These are phyloP conservation scores for Drosophila eohydei DNA, from an alignment of 2,888 invertebrate genomes.

Conservation along the genomic window DNA sequence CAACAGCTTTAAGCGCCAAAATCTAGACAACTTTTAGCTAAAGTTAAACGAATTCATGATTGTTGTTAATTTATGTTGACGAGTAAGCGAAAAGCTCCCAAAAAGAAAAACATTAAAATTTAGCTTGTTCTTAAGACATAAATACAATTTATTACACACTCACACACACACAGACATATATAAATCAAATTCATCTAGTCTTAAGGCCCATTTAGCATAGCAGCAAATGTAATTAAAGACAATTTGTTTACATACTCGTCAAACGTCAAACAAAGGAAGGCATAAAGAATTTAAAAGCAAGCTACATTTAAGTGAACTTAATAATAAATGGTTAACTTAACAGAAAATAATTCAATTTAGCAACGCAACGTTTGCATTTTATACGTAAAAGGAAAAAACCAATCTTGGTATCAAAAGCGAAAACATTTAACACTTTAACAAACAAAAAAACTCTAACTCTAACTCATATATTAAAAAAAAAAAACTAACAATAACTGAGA, in stretches of 20 bases:
- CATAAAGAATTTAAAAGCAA: conserved; percentile 69
- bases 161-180: conserved; percentile 31
- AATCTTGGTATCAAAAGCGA: conserved; percentile 15
- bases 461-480: conserved; percentile 36
- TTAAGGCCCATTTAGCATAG: conserved; percentile 70
- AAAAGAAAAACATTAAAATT: conserved; percentile 41
- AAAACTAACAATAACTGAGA: conserved; percentile 50
- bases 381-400: conserved; percentile 63
- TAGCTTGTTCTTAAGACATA: conserved; percentile 63
- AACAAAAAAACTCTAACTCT: conserved; percentile 35
- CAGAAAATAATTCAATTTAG: conserved; percentile 75
- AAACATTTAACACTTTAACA: conserved; percentile 16
- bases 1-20: conserved; percentile 77
- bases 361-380: conserved; percentile 76
- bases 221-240: conserved; percentile 65
- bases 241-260: conserved; percentile 41
- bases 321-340: conserved; percentile 62
- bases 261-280: conserved; percentile 23
- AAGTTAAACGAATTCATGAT: conserved; percentile 69
- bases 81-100: conserved; percentile 10
- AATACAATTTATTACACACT: conserved; percentile 17
- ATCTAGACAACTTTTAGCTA: conserved; percentile 63
- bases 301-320: conserved; percentile 60
- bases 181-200: conserved; percentile 69
- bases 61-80: conserved; percentile 73